A percentile compares a stretch with the other conserved stretches of the same genome.
phyloP scores from a whole-genome alignment of 2,113 vertebrate genomes.

The Smithornis capensis region DNA sequence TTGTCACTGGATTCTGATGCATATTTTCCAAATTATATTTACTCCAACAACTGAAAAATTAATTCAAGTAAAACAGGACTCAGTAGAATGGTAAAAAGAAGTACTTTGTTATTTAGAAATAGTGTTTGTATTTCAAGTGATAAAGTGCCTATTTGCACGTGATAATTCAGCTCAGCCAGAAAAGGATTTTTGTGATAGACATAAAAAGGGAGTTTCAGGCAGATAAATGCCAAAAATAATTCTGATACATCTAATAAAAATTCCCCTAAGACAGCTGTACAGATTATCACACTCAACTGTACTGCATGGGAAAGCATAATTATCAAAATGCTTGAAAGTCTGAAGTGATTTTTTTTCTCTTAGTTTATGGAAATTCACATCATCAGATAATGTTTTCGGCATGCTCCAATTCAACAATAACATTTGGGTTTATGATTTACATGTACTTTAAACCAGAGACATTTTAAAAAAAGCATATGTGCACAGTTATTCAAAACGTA shows the following conservation, averaged over 20 bases:
- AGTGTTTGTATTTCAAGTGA: conserved; percentile 1
- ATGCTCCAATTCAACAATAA: conserved; percentile 4
- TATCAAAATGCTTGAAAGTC: not conserved
- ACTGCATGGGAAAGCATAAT: conserved; percentile 29
- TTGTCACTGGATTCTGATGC: not conserved
- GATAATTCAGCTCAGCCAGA: conserved; percentile 31
- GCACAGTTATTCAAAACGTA: not conserved
- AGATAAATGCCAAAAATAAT: conserved; percentile 54
- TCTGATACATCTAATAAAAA: conserved; percentile 32
- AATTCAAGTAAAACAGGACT: conserved; percentile 1
- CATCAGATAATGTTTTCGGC: not conserved
- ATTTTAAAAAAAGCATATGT: not conserved
- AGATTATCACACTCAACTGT: not conserved
- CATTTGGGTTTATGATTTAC: conserved; percentile 18
- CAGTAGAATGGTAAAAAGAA: conserved; percentile 8
- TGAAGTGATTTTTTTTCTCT: not conserved
- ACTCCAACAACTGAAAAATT: not conserved
- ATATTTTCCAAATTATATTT: conserved; percentile 4
- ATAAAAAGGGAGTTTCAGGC: conserved; percentile 15
- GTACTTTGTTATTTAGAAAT: not conserved
- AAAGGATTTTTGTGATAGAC: conserved; percentile 14
- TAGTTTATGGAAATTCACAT: conserved; percentile 11
- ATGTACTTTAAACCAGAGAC: not conserved
- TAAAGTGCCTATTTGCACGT: not conserved
- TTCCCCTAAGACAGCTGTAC: not conserved